Percentiles rank a stretch among this genome's conserved stretches.
These are phyloP conservation scores for Beroe forskalii DNA, from an alignment of 37 sponge, comb jelly and placozoan genomes.

Conservation along the genomic window DNA sequence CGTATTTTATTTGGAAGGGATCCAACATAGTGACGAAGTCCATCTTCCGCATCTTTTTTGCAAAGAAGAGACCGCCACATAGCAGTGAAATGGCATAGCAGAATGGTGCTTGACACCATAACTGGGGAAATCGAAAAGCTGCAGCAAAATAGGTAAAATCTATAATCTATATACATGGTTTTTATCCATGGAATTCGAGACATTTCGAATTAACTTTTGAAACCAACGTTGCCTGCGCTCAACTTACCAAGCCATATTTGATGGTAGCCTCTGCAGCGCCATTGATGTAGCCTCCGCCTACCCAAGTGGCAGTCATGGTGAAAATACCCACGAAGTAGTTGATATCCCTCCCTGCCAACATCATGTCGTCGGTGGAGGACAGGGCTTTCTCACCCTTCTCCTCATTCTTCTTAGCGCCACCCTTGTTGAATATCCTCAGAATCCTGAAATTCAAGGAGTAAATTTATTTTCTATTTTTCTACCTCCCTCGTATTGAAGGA, in stretches of 20 bases:
- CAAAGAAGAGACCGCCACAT: conserved; percentile 58
- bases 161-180: too few relatives aligned
- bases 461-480: too few relatives aligned
- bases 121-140: too few relatives aligned
- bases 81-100: conserved; percentile 13
- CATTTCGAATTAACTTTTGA: not conserved
- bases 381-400: not conserved
- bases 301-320: conserved; percentile 62
- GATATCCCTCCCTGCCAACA: conserved; percentile 51
- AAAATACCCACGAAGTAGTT: conserved; percentile 61
- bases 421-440: not conserved
- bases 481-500: too few relatives aligned
- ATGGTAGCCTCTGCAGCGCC: conserved; percentile 53
- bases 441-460: conserved; percentile 61
- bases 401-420: not conserved
- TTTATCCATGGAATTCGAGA: too few relatives aligned
- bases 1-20: conserved; percentile 38
- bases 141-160: too few relatives aligned
- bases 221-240: too few relatives aligned
- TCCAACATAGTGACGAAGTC: conserved; percentile 56
- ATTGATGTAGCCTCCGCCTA: conserved; percentile 59
- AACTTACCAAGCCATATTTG: conserved; percentile 19
- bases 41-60: conserved; percentile 44
- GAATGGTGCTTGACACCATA: conserved; percentile 60
- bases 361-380: conserved; percentile 8